Conservation (phyloP, 2,113 vertebrate species). For the Cheirogaleus medius region DNA sequence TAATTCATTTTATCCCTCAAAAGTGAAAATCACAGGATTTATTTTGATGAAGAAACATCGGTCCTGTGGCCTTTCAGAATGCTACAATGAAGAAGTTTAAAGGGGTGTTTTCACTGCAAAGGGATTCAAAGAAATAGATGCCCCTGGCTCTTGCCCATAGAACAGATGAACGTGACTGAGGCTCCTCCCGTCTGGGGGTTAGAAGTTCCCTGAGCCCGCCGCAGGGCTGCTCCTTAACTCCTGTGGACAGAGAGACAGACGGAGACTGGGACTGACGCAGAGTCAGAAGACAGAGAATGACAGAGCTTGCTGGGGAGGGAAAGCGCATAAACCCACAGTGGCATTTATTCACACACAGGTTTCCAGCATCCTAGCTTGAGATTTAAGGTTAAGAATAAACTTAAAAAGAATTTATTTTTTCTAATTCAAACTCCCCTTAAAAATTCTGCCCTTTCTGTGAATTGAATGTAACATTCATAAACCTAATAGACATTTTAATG, state of each 20-base stretch:
- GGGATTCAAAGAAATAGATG: not conserved
- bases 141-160: not conserved
- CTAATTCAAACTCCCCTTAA: not conserved
- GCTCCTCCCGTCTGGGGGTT: not conserved
- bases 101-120: not conserved
- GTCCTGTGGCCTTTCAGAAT: not conserved
- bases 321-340: accelerated
- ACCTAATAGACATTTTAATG: constrained; percentile 1
- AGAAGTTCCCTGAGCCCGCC: not conserved
- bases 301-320: not conserved
- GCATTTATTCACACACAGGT: not conserved
- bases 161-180: not conserved
- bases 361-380: not conserved
- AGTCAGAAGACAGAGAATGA: not conserved
- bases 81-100: not conserved
- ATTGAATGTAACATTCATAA: not conserved
- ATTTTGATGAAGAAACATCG: not conserved
- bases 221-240: not conserved
- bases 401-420: not conserved
- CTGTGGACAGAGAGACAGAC: not conserved
- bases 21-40: not conserved
- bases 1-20: not conserved
- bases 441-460: not conserved
- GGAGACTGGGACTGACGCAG: not conserved
- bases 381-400: not conserved